Evolutionary conservation across 30 jellyfish, hydroid and myxozoan species (phyloP).

Genomic region (Sanderia malayensis): DNA sequence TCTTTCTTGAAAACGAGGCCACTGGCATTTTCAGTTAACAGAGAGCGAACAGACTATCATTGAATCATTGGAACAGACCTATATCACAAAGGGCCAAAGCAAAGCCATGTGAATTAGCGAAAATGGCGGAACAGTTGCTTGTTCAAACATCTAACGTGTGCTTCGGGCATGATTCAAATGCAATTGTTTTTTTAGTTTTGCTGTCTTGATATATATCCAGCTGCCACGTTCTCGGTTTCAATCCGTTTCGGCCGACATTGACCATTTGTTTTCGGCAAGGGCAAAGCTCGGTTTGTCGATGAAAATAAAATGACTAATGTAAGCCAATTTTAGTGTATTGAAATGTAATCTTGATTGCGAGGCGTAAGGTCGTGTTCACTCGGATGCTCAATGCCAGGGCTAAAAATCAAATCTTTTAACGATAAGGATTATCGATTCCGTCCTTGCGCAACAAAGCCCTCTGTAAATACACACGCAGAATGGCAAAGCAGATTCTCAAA

Average conservation of each 20-base stretch:
- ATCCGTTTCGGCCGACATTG: neutral
- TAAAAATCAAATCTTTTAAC: neutral
- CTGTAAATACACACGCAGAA: neutral
- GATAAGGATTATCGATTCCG: neutral
- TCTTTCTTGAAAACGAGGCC: no score
- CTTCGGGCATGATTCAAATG: neutral
- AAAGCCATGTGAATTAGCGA: neutral
- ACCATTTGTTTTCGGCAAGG: neutral
- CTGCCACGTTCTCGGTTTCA: no score
- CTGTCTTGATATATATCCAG: no score
- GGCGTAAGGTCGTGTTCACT: neutral
- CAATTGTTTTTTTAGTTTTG: no score
- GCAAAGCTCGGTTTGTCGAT: constrained; percentile 1
- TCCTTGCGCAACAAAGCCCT: neutral
- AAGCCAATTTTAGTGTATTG: constrained; percentile 37
- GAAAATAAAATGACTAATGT: constrained; percentile 44
- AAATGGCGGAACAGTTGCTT: neutral
- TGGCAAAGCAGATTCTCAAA: neutral
- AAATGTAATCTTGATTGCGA: neutral
- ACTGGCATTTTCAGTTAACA: no score
- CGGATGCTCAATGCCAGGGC: neutral
- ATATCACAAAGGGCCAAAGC: neutral
- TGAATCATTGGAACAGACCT: no score
- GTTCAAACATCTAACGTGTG: neutral
- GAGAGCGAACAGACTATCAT: no score